Base-by-base conservation (phyloP, 1,140 invertebrate species). In the Philotrypesis tridentata region DNA sequence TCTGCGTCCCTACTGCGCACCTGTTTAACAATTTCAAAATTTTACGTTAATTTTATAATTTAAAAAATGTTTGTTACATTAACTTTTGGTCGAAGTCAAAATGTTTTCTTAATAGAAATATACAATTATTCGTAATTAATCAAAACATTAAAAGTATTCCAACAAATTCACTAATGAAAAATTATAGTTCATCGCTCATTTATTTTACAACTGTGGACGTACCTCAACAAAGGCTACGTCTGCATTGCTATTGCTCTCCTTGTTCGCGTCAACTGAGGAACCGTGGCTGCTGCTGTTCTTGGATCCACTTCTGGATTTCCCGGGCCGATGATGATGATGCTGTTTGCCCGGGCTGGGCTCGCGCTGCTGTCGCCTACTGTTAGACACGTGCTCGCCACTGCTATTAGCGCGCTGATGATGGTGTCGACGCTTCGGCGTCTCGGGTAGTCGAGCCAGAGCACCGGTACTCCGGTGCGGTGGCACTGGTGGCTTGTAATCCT, bases 401-500 rank as follows among this genome's bases (percentile, higher is more conserved):
- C 85, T 87, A 43, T 87, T 89, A 33, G 85, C 82, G 33, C 87
- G 88, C 29, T 88, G 88, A 7, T 87, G 92, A 89, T 93, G 89
- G 91, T 93, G 85, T 86, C 91, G 85, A 27, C 91, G 91, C 63
- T 89, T 89, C 23, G 89, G 89, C 9, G 88, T 87, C 43, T 90
- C 90, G 0, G 89, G 88, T 0, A 87, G 71, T 11, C 89, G 89
- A 7, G 89, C 86, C 67, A 87, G 89, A 61, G 94, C 92, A 2
- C 93, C 93, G 55, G 95, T 94, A 90, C 96, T 96, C 71, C 96
- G 93, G 87, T 97, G 97, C 0, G 97, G 97, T 14, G 96, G 97
- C 40, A 97, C 96, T 2, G 96, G 96, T 0, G 96, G 96, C 81
- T 95, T 94, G 88, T 97, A 97, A 76, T 96, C 95, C 79, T 94